phyloP scores from a whole-genome alignment of 2,113 vertebrate genomes.

The Urocolius indicus region DNA sequence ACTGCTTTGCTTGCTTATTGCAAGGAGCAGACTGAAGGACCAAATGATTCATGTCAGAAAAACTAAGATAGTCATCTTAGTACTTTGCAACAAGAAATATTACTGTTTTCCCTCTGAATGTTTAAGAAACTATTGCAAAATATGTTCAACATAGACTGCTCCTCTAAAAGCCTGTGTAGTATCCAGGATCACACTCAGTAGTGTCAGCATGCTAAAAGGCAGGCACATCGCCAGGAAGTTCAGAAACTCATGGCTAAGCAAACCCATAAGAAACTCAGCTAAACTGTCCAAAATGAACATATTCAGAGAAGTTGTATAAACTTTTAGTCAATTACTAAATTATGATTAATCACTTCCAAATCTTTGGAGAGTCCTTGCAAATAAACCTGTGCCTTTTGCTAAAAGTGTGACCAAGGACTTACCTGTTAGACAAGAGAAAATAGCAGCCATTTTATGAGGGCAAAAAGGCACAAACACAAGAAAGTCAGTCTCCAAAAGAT shows the following conservation, averaged over 20 bases:
- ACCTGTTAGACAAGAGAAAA: background rate
- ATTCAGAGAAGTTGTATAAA: background rate
- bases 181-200: background rate
- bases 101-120: background rate
- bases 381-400: background rate
- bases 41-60: background rate
- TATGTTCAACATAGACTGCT: background rate
- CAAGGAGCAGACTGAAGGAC: background rate
- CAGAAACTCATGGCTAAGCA: background rate
- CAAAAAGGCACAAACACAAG: background rate
- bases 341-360: background rate
- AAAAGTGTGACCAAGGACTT: background rate
- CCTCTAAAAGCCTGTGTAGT: background rate
- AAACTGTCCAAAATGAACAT: background rate
- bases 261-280: background rate
- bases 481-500: background rate
- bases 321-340: background rate
- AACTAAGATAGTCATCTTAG: background rate
- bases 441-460: background rate
- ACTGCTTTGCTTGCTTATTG: background rate
- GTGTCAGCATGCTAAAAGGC: background rate
- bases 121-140: constrained; percentile 19
- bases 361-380: background rate
- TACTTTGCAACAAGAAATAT: background rate
- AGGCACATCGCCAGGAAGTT: background rate